Conservation (phyloP, 2,888 invertebrate species). For the Mallateleia sp. region DNA sequence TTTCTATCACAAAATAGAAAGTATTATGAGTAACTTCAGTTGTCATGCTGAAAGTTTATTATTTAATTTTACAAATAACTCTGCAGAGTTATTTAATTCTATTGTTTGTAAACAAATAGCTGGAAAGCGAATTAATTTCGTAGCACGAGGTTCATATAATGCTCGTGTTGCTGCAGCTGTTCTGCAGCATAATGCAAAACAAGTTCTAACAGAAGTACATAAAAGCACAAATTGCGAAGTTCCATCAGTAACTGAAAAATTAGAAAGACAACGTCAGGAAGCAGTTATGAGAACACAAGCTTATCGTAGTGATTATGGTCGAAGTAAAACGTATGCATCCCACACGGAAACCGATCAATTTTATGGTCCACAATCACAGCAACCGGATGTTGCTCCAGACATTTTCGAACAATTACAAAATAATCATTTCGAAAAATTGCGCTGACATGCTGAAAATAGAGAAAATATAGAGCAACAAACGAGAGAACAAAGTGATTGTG, state of each 20-base stretch:
- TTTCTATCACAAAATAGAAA: conserved; percentile 7
- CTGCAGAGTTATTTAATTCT: too few species aligned
- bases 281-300: too few species aligned
- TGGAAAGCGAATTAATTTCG: conserved; percentile 21
- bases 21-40: conserved; percentile 1
- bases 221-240: too few species aligned
- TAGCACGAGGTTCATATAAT: neutral
- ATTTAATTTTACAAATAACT: conserved; percentile 11
- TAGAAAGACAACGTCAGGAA: too few species aligned
- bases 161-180: conserved; percentile 13
- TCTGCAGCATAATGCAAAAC: too few species aligned
- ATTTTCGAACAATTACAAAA: conserved; percentile 15
- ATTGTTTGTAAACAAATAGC: conserved; percentile 8
- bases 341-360: too few species aligned
- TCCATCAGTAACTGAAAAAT: too few species aligned
- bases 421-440: too few species aligned
- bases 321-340: too few species aligned
- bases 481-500: conserved; percentile 28
- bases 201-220: too few species aligned
- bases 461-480: conserved; percentile 37
- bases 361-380: conserved; percentile 3
- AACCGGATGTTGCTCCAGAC: conserved; percentile 22
- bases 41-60: conserved; percentile 7
- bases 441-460: too few species aligned
- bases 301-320: too few species aligned